Percentiles rank a stretch among this genome's conserved stretches.
These are phyloP conservation scores for Gracilinanus agilis DNA, from an alignment of 2,113 vertebrate genomes.

Conservation along the genomic window DNA sequence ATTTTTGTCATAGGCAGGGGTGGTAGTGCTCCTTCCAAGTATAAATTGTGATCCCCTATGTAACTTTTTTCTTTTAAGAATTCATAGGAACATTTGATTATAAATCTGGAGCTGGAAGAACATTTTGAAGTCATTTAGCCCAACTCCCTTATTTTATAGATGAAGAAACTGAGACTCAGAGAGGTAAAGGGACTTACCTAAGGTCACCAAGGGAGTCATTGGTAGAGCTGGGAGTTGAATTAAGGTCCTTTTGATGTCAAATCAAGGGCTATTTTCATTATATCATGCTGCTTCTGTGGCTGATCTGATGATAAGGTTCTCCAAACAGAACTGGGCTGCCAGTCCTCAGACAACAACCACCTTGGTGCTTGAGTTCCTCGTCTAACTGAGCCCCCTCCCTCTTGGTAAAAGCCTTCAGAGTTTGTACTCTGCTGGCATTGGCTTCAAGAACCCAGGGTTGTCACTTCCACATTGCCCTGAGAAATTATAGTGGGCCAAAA, in stretches of 20 bases:
- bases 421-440: background rate
- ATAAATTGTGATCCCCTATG: background rate
- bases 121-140: background rate
- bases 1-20: background rate
- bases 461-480: background rate
- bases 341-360: background rate
- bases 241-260: background rate
- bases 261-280: background rate
- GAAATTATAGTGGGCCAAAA: too few species aligned
- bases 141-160: background rate
- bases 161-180: background rate
- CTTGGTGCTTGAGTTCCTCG: background rate
- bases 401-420: background rate
- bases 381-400: background rate
- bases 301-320: background rate
- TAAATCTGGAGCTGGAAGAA: background rate
- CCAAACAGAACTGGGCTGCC: background rate
- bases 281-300: background rate
- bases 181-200: background rate
- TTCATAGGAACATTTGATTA: background rate
- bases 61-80: background rate
- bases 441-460: background rate
- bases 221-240: background rate
- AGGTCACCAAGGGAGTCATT: background rate
- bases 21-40: background rate